Base-by-base conservation (phyloP, 2,888 invertebrate species). In the Julus scandinavius region DNA sequence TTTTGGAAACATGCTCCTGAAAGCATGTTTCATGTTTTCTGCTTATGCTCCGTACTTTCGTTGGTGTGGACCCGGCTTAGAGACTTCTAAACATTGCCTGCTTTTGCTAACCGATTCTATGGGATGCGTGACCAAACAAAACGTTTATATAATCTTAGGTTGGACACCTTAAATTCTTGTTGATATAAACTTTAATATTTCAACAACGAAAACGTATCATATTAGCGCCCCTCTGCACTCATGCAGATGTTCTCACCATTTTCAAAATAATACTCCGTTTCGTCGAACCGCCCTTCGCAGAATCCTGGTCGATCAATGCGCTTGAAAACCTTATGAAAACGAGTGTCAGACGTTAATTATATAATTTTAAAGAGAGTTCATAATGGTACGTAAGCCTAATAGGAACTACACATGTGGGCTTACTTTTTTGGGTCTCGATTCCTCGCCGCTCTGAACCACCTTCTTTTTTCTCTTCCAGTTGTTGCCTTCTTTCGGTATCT, bases 221-320 rank as follows among this genome's bases (percentile, higher is more conserved):
- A 29, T 29, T 29, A 29, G 29, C 29, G 29, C 29, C 29, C 29
- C 29, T 29, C 0, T 29, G 29, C 29, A 29, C 29, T 29, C 29
- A 1, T 29, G 29, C 20, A 5, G 20, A 2, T 72, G 6, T 11
- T 93, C 95, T 95, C 93, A 97, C 98, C 97, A 94, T 98, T 97
- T 94, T 98, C 98, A 91, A 97, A 96, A 93, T 97, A 98, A 93
- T 98, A 98, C 88, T 97, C 97, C 38, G 98, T 97, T 93, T 97
- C 97, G 93, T 97, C 96, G 94, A 97, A 97, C 91, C 97, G 94
- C 92, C 97, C 97, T 93, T 97, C 97, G 63, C 97, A 97, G 93
- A 97, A 97, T 90, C 97, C 97, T 1, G 97, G 97, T 92, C 97
- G 94, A 9, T 54, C 87, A n/a, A 13, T 17, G 45, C 80, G 80